A percentile compares a stretch with the other conserved stretches of the same genome.
Conservation (phyloP, 2,888 invertebrate genomes). For the Aproaerema taeniolella region DNA sequence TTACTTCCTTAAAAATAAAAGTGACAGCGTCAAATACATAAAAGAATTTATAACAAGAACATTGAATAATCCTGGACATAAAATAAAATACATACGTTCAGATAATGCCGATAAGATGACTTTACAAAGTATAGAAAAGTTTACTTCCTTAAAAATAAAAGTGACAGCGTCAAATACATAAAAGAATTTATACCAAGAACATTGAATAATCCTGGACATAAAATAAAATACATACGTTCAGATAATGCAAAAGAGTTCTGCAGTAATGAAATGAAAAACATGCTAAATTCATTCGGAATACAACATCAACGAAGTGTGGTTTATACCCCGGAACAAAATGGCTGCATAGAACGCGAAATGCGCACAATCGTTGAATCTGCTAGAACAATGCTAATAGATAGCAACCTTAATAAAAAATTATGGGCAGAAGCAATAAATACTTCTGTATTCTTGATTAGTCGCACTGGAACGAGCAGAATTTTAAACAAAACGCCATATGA, state of each 20-base stretch:
- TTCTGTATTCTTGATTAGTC: slow-evolving; percentile 1
- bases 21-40: too few relatives aligned
- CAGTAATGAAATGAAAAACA: background rate
- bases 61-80: too few relatives aligned
- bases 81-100: too few relatives aligned
- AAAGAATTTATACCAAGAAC: too few relatives aligned
- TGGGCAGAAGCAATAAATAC: slow-evolving; percentile 16
- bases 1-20: slow-evolving; percentile 15
- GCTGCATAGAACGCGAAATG: slow-evolving; percentile 12
- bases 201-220: too few relatives aligned
- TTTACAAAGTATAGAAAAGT: too few relatives aligned
- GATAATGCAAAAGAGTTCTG: slow-evolving; percentile 1
- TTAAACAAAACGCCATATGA: slow-evolving; percentile 7
- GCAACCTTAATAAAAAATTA: slow-evolving; percentile 5
- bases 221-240: too few relatives aligned
- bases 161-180: background rate
- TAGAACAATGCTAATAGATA: slow-evolving; percentile 12
- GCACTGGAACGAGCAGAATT: background rate
- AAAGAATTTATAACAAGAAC: too few relatives aligned
- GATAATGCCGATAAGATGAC: slow-evolving; percentile 6
- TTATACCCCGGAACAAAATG: slow-evolving; percentile 15
- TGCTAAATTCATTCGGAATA: background rate
- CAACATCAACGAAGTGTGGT: background rate
- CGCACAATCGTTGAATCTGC: slow-evolving; percentile 15
- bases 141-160: background rate